phyloP scores from a whole-genome alignment of 2,797 vertebrate genomes.

The Gymnothorax reevesii region DNA sequence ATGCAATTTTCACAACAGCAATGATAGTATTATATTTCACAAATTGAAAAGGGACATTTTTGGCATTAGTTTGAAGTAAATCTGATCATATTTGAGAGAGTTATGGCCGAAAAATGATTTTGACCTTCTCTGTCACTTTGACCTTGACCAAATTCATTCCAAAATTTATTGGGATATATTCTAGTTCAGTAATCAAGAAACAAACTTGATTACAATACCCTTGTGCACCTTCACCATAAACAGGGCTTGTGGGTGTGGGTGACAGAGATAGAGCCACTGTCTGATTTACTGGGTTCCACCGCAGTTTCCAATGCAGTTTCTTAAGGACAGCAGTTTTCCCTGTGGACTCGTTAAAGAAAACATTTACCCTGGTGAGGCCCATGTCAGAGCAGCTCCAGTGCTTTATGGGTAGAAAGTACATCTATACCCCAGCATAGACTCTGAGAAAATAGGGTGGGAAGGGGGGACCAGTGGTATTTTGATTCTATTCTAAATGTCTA shows the following conservation, averaged over 20 bases:
- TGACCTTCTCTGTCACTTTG: too few relatives aligned
- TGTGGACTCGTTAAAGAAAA: slow-evolving; percentile 5
- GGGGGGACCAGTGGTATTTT: background rate
- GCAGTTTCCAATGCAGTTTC: background rate
- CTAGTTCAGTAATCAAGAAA: too few relatives aligned
- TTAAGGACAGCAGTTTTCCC: slow-evolving; percentile 23
- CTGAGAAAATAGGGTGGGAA: background rate
- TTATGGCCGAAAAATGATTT: too few relatives aligned
- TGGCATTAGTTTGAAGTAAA: too few relatives aligned
- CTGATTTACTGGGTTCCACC: background rate
- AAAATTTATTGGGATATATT: too few relatives aligned
- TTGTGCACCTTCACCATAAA: background rate
- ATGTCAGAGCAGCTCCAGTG: slow-evolving; percentile 28
- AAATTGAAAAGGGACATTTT: too few relatives aligned
- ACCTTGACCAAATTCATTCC: too few relatives aligned
- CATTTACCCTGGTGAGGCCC: slow-evolving; percentile 26
- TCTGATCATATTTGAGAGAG: too few relatives aligned
- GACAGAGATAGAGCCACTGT: background rate
- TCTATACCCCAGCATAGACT: background rate
- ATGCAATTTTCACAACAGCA: too few relatives aligned
- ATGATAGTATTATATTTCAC: too few relatives aligned
- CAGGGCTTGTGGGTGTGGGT: background rate
- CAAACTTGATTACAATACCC: background rate
- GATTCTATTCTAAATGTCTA: background rate
- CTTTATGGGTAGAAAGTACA: slow-evolving; percentile 5